Evolutionary conservation across 1,140 invertebrate species (phyloP).

Genomic region (Apis laboriosa): DNA sequence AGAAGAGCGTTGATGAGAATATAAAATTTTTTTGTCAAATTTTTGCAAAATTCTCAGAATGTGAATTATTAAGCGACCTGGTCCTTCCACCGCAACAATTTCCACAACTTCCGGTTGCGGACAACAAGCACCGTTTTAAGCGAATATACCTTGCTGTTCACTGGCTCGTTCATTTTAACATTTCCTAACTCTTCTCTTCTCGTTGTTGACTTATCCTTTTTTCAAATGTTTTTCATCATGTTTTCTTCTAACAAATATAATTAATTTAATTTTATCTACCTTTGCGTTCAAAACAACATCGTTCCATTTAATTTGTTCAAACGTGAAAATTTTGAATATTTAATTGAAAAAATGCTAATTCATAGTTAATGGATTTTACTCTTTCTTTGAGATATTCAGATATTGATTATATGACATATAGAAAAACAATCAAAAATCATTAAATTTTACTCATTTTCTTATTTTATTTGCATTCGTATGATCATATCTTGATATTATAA

Average conservation of each 20-base stretch:
- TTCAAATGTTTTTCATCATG: too few species aligned
- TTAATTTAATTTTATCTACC: background rate
- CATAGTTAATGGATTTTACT: too few species aligned
- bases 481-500: too few species aligned
- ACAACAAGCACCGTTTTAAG: background rate
- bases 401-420: too few species aligned
- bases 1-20: background rate
- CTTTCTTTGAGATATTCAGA: too few species aligned
- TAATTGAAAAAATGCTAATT: too few species aligned
- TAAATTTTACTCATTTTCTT: too few species aligned
- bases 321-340: too few species aligned
- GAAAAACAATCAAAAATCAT: too few species aligned
- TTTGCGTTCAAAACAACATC: background rate
- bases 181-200: background rate
- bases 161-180: background rate
- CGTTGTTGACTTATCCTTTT: background rate
- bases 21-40: background rate
- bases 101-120: conserved; percentile 14
- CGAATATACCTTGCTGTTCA: background rate
- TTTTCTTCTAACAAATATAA: background rate
- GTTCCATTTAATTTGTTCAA: too few species aligned
- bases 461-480: too few species aligned
- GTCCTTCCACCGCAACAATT: conserved; percentile 18
- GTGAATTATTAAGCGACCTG: conserved; percentile 10
- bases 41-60: background rate